A percentile compares a stretch with the other conserved stretches of the same genome.
phyloP scores from a whole-genome alignment of 1,140 invertebrate species.

The Drosophila tristis region DNA sequence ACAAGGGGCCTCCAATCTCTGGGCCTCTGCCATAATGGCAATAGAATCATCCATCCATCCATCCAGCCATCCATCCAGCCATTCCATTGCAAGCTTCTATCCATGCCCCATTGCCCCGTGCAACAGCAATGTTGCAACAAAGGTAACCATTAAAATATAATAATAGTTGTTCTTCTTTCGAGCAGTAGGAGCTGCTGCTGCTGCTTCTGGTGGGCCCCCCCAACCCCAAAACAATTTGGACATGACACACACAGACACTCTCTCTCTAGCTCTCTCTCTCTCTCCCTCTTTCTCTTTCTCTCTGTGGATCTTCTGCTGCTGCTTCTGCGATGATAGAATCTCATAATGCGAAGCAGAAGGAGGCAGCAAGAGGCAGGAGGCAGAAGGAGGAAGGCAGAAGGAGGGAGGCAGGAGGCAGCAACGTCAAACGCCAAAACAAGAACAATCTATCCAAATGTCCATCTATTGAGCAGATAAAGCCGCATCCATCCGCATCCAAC shows the following conservation, averaged over 20 bases:
- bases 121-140: conserved; percentile 58
- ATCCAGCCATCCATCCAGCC: neutral
- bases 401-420: conserved; percentile 10
- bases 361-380: neutral
- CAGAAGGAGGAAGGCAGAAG: conserved; percentile 6
- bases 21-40: conserved; percentile 63
- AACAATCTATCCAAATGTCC: conserved; percentile 83
- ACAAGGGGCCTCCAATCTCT: conserved; percentile 51
- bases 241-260: conserved; percentile 54
- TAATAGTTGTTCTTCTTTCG: conserved; percentile 67
- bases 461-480: conserved; percentile 83
- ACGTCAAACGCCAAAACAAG: conserved; percentile 79
- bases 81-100: conserved; percentile 8
- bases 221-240: conserved; percentile 68
- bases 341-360: conserved; percentile 59
- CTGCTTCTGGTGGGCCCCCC: neutral
- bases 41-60: conserved; percentile 54
- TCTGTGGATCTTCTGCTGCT: conserved; percentile 2
- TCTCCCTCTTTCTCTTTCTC: too few relatives aligned
- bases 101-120: conserved; percentile 32
- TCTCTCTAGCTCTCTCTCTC: neutral
- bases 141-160: conserved; percentile 80
- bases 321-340: conserved; percentile 68
- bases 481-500: conserved; percentile 57
- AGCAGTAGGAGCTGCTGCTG: conserved; percentile 47